Base-by-base conservation (phyloP, 2,888 invertebrate genomes). In the Ganaspis brasiliensis region DNA sequence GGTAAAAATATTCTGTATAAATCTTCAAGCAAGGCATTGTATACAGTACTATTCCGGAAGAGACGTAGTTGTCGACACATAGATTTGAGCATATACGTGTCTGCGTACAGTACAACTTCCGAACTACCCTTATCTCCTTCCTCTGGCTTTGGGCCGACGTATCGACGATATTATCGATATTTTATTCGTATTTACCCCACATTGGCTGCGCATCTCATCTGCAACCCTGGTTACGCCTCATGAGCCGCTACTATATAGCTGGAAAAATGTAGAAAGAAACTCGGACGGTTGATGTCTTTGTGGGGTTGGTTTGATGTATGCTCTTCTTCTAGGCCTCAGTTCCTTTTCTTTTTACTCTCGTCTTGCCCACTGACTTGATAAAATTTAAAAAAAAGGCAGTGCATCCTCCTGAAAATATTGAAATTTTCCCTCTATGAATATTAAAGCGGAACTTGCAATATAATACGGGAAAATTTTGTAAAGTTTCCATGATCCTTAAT, bases 181-280 rank as follows among this genome's bases (percentile, higher is more conserved):
- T 87, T 87, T 86, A 87, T 85, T 86, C 86, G 76, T 83, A 84
- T 84, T 84, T 85, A 86, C 84, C 80, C 80, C 81, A 80, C 81
- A 83, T 85, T 81, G 81, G 81, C 75, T 80, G 52, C 74, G 63
- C 55, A 63, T 26, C 55, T 72, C 73, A 49, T 61, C 40, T 63
- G 21, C 31, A 45, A 73, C 37, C 71, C 16, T 12, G 70, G 71
- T 72, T 73, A 80, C 74, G 76, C 57, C 79, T 79, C 79, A 75
- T 70, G 61, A 74, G 74, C 57, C 67, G 61, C 74, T 72, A 24
- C 37, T 73, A 74, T 73, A 72, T 59, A 70, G 59, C 56, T 72
- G 59, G 31, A 45, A 55, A 35, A 35, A 71, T 74, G 73, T 59
- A 75, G 67, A 74, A 73, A 79, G 55, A 67, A 61, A 45, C 75